Evolutionary conservation across 2,113 vertebrate species (phyloP), one percentile per base, ranked within the genome.

Genomic region (Psilopsiagon aurifrons): DNA sequence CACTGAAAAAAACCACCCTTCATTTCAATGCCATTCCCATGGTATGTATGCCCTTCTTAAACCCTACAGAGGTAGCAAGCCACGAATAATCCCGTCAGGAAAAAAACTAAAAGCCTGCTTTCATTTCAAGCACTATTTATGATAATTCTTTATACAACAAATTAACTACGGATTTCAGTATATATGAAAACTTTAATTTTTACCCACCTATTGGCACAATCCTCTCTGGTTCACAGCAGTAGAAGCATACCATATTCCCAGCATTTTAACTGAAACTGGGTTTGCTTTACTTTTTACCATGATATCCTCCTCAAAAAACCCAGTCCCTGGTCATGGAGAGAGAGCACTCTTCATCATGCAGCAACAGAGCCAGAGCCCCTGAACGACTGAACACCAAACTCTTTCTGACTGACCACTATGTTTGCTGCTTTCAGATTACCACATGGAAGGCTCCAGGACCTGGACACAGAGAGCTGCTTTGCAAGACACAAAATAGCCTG

Each of bases 171-270:
- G 4, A 79, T 24, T 79, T 63, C 37, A 79, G 31, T 0, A 27
- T 1, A 67, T 18, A 62, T 22, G n/a, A 93, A 43, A 79, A 83
- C 2, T 28, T 17, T 2, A 59, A 31, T 71, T 73, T 84, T 96
- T 97, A 99, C 98, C 97, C 94, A 99, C 98, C 98, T 98, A 98
- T 71, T 94, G 98, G 98, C 92, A 96, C 97, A 88, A 99, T 98
- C 98, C 98, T 99, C 80, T 98, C 98, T 97, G 98, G 98, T 46
- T 98, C 98, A 97, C 98, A 99, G 97, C 98, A 99, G 97, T 97
- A 98, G 96, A 98, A 98, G 98, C 98, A 99, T 98, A 99, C 97
- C 98, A 99, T 99, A 97, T 97, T 99, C 98, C 97, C 97, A 94
- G 96, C 98, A 98, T 98, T 97, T 97, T 98, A 95, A 87, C 83